Base-by-base conservation (phyloP, 53 echinoderm and acorn worm species). In the Paelopatides confundens region DNA sequence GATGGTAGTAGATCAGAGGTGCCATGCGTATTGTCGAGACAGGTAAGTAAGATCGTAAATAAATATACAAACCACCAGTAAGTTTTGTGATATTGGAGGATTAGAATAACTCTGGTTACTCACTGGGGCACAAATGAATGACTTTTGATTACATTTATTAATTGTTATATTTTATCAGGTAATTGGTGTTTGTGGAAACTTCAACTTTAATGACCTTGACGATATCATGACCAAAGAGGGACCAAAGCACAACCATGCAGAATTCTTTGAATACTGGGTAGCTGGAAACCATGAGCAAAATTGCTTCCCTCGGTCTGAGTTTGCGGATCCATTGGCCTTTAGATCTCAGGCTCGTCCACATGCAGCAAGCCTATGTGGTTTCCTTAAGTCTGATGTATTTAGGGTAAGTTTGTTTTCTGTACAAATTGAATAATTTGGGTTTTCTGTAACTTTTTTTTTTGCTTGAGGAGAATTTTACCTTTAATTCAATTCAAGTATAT, bases 121-220 rank as follows among this genome's bases (percentile, higher is more conserved):
- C n/a, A n/a, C n/a, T n/a, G n/a, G n/a, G n/a, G n/a, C n/a, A n/a
- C n/a, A n/a, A n/a, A n/a, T n/a, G n/a, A n/a, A n/a, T n/a, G n/a
- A n/a, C n/a, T n/a, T n/a, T n/a, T n/a, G n/a, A n/a, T n/a, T n/a
- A n/a, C n/a, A n/a, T n/a, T n/a, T n/a, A n/a, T n/a, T n/a, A n/a
- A n/a, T n/a, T n/a, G n/a, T n/a, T n/a, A n/a, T n/a, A n/a, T 32
- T 13, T 46, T 35, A 31, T 47, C 81, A 81, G 81, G 58, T 81
- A 17, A 31, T 47, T 30, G 81, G 81, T 10, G 9, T 81, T 18
- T 81, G 81, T 52, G 81, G 81, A 28, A 48, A 81, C 29, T 81
- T 31, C 31, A 81, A 81, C 31, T 52, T 32, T 14, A 81, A 81
- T 29, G 81, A 81, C 31, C 29, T 31, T 13, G 81, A 81, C 33